Evolutionary conservation across 2,113 vertebrate species (phyloP).

Genomic region (Ameiurus melas): DNA sequence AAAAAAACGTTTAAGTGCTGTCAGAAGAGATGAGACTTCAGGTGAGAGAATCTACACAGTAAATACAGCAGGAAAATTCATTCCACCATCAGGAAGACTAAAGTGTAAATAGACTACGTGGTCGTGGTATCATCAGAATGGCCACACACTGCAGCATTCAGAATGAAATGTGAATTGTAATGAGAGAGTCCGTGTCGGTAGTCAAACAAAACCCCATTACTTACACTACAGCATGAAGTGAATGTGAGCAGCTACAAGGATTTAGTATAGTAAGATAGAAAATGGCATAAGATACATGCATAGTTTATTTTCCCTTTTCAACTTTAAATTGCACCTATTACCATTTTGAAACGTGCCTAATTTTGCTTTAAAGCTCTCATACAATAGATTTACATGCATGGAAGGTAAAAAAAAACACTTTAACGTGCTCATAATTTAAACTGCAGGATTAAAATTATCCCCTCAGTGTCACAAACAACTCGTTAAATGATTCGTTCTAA

Average conservation of each 20-base stretch:
- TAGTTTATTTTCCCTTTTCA: background rate
- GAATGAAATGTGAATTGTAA: background rate
- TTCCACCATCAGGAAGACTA: background rate
- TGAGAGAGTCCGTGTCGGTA: background rate
- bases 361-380: too few species aligned
- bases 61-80: background rate
- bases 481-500: too few species aligned
- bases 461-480: too few species aligned
- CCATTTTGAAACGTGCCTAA: too few species aligned
- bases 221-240: background rate
- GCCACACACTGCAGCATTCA: background rate
- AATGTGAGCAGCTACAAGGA: background rate
- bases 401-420: too few species aligned
- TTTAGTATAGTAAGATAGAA: background rate
- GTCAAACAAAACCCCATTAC: background rate
- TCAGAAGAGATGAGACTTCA: background rate
- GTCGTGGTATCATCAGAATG: background rate
- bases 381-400: too few species aligned
- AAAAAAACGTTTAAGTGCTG: background rate
- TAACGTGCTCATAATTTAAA: too few species aligned
- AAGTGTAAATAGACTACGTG: background rate
- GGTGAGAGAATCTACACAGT: background rate
- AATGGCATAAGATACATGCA: background rate
- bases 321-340: background rate
- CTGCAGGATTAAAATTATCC: too few species aligned